Evolutionary conservation across 2,888 invertebrate genomes (phyloP).

Genomic region (Nemurella pictetii): DNA sequence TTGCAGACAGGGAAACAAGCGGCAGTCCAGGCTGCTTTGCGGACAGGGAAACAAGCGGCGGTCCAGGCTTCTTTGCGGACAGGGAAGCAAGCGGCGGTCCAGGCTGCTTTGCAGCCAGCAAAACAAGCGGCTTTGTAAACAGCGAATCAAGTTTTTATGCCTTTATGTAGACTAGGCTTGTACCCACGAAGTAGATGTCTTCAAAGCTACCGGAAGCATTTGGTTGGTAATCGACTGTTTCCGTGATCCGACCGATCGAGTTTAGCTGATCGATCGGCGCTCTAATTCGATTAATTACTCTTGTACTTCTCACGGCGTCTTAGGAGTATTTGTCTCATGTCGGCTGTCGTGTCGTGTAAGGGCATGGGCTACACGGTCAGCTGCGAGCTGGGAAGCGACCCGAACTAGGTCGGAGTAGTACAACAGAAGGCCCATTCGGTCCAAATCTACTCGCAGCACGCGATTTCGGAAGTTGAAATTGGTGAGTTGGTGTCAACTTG

Average conservation of each 20-base stretch:
- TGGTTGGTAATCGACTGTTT: neutral
- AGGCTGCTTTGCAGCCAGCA: too few relatives aligned
- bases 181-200: neutral
- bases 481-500: too few relatives aligned
- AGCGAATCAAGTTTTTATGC: too few relatives aligned
- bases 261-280: neutral
- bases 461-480: too few relatives aligned
- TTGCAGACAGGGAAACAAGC: too few relatives aligned
- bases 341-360: neutral
- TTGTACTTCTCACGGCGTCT: neutral
- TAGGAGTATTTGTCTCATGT: neutral
- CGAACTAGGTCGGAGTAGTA: neutral
- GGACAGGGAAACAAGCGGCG: too few relatives aligned
- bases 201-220: neutral
- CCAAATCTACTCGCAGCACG: too few relatives aligned
- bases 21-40: too few relatives aligned
- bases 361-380: neutral
- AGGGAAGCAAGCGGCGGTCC: too few relatives aligned
- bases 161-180: neutral
- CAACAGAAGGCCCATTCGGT: too few relatives aligned
- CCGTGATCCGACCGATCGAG: neutral
- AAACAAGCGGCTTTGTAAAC: too few relatives aligned
- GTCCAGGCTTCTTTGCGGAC: too few relatives aligned
- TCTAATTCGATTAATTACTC: neutral
- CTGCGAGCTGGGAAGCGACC: neutral